Evolutionary conservation across 2,797 vertebrate genomes (phyloP).

Genomic region (Enteromius paludinosus): DNA sequence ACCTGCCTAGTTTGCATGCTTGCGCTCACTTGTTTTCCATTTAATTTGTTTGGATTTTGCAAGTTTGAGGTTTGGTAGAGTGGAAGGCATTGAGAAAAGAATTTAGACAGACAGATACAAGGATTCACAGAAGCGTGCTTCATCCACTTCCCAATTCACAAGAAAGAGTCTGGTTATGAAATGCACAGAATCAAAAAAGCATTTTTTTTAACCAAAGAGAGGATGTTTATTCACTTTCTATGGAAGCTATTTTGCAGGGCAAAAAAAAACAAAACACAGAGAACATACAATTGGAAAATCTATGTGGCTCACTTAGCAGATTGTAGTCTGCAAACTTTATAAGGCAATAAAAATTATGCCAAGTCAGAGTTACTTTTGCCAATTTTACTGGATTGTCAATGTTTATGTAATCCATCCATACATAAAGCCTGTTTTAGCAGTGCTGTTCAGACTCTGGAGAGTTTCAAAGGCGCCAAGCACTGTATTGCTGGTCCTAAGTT

Average conservation of each 20-base stretch:
- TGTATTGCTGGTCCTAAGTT: constrained; percentile 15
- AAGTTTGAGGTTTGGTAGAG: constrained; percentile 18
- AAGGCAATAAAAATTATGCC: constrained; percentile 8
- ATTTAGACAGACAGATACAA: not conserved
- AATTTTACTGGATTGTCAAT: constrained; percentile 28
- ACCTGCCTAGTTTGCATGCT: not conserved
- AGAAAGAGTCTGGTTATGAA: constrained; percentile 24
- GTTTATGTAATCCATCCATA: constrained; percentile 36
- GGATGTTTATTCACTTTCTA: not conserved
- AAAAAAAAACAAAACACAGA: not conserved
- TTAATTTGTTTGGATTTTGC: constrained; percentile 30
- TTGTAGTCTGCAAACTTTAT: constrained; percentile 27
- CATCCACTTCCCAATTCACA: constrained; percentile 33
- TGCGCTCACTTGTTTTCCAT: constrained; percentile 32
- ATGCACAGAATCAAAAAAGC: constrained; percentile 7
- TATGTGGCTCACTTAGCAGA: constrained; percentile 27
- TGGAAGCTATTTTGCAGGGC: constrained; percentile 2
- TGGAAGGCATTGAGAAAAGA: constrained; percentile 23
- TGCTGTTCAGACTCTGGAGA: constrained; percentile 19
- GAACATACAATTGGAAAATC: not conserved
- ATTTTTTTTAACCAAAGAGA: not conserved
- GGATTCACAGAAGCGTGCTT: not conserved
- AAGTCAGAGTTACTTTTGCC: constrained; percentile 24
- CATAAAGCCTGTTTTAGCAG: constrained; percentile 39
- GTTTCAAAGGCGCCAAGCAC: constrained; percentile 23